These are phyloP conservation scores for Bombus confusus DNA, from an alignment of 1,140 invertebrate species.

Conservation along the genomic window DNA sequence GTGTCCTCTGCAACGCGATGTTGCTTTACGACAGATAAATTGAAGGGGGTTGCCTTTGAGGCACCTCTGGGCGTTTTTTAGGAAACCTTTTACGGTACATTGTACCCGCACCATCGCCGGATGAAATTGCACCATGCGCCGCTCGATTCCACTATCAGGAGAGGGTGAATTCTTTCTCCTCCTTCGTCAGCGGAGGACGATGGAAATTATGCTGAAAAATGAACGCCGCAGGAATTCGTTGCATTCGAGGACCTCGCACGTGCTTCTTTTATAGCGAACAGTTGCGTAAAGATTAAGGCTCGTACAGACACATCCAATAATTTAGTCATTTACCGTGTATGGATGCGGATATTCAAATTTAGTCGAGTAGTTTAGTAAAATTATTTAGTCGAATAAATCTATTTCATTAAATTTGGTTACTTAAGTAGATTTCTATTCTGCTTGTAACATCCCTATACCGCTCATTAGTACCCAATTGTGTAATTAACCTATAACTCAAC, in stretches of 20 bases:
- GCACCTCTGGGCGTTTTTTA: constrained; percentile 24
- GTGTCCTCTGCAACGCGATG: constrained; percentile 45
- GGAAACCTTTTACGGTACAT: constrained; percentile 26
- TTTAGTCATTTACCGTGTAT: too few species aligned
- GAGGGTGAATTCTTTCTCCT: not conserved
- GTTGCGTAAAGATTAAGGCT: too few species aligned
- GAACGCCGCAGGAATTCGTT: not conserved
- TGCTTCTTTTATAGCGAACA: too few species aligned
- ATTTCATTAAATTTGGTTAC: too few species aligned
- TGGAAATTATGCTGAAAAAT: constrained; percentile 7
- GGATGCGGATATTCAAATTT: too few species aligned
- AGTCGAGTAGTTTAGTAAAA: too few species aligned
- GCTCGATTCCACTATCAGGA: not conserved
- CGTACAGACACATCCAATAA: too few species aligned
- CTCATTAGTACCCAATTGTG: too few species aligned
- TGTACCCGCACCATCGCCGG: not conserved
- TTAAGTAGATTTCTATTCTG: too few species aligned
- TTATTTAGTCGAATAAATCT: too few species aligned
- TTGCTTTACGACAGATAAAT: constrained; percentile 57
- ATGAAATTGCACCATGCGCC: not conserved
- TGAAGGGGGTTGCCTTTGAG: constrained; percentile 30
- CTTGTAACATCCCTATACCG: too few species aligned
- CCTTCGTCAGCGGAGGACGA: not conserved
- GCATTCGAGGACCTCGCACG: not conserved
- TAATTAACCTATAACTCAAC: too few species aligned